Conservation (phyloP, 2,113 vertebrate species). For the Salvelinus namaycush region DNA sequence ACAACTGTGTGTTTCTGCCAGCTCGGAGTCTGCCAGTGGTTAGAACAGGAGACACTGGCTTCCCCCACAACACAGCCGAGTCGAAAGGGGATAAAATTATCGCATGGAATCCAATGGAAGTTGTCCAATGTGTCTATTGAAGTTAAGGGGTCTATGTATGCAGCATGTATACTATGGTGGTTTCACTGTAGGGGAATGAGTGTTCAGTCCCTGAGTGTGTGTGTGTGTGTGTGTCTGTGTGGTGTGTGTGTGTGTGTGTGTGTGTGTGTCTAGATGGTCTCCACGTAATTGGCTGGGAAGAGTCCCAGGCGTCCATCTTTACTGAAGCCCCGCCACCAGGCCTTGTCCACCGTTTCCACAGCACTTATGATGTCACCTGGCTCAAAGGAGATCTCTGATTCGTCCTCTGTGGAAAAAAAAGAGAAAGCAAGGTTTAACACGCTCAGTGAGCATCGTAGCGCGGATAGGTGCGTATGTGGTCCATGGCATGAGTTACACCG, state of each 20-base stretch:
- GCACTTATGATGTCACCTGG: conserved; percentile 76
- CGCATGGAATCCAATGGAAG: background rate
- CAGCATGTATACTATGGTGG: background rate
- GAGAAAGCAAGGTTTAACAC: background rate
- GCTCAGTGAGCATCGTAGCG: background rate
- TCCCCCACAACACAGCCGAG: background rate
- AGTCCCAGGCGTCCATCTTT: conserved; percentile 79
- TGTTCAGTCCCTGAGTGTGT: conserved; percentile 10
- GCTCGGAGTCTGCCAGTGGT: background rate
- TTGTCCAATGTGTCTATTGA: too few relatives aligned
- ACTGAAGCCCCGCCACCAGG: conserved; percentile 78
- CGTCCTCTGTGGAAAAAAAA: conserved; percentile 70
- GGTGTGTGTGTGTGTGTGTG: too few relatives aligned
- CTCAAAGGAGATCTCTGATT: conserved; percentile 79
- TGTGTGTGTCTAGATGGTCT: conserved; percentile 67
- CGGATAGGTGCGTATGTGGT: background rate
- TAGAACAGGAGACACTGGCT: conserved; percentile 1
- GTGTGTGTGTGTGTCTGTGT: background rate
- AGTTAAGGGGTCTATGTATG: too few relatives aligned
- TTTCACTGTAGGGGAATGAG: background rate
- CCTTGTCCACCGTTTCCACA: conserved; percentile 77
- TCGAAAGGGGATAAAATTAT: background rate
- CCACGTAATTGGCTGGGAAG: conserved; percentile 81
- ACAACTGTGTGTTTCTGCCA: background rate
- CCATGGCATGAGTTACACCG: background rate